Evolutionary conservation across 2,797 vertebrate genomes (phyloP).

Genomic region (Onychomys torridus): DNA sequence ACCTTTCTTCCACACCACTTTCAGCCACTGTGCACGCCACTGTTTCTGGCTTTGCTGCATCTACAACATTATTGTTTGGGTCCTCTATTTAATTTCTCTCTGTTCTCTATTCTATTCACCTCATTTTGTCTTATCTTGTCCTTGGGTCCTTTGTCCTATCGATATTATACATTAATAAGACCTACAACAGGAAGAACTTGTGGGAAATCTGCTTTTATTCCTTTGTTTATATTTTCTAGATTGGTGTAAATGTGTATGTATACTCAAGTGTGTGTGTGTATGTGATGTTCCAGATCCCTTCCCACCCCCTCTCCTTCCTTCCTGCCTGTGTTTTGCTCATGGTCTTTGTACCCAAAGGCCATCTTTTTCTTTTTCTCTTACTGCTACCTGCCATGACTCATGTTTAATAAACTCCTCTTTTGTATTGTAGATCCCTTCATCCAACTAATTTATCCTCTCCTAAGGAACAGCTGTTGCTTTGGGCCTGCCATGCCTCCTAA

Average conservation of each 20-base stretch:
- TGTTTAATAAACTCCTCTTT: not conserved
- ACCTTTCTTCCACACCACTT: not conserved
- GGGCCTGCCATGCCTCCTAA: not conserved
- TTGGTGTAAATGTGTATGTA: not conserved
- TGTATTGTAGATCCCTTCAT: not conserved
- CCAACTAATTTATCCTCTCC: not conserved
- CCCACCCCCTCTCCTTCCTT: not conserved
- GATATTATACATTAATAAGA: constrained; percentile 55
- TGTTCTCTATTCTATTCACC: not conserved
- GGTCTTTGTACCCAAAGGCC: not conserved
- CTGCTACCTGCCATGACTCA: not conserved
- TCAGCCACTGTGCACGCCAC: not conserved
- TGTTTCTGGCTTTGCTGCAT: not conserved
- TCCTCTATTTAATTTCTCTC: constrained; percentile 32
- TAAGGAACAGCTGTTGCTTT: not conserved
- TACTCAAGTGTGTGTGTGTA: not conserved
- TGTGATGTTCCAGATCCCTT: not conserved
- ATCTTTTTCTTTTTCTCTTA: not conserved
- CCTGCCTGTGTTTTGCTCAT: not conserved
- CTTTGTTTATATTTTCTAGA: constrained; percentile 41
- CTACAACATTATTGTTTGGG: not conserved
- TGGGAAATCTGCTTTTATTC: constrained; percentile 44
- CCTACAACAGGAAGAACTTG: constrained; percentile 34
- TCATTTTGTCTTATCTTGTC: constrained; percentile 42
- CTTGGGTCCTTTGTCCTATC: constrained; percentile 56